Percentiles rank a stretch among this genome's conserved stretches.
These are phyloP conservation scores for Scotopteryx bipunctaria DNA, from an alignment of 2,888 invertebrate genomes.

Conservation along the genomic window DNA sequence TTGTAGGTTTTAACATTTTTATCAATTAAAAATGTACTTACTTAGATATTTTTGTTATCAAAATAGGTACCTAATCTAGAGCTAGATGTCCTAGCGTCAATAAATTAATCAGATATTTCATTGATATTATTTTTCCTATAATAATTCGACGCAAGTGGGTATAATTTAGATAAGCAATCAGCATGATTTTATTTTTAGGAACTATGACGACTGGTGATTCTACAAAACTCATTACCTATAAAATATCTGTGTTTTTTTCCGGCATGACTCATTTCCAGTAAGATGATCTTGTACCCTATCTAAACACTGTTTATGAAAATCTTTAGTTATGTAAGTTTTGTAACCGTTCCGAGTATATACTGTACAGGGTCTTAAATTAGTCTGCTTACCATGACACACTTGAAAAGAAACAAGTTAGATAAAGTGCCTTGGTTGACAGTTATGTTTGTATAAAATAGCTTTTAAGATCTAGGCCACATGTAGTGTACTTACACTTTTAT, in stretches of 20 bases:
- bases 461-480: conserved; percentile 58
- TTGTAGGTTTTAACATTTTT: not conserved
- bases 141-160: no score
- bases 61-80: not conserved
- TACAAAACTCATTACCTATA: not conserved
- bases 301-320: no score
- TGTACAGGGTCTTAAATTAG: conserved; percentile 44
- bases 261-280: not conserved
- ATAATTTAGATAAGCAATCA: not conserved
- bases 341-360: conserved; percentile 5
- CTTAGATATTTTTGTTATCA: not conserved
- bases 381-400: conserved; percentile 73
- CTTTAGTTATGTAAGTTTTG: no score
- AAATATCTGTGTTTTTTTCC: not conserved
- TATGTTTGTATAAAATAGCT: conserved; percentile 42
- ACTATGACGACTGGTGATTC: not conserved
- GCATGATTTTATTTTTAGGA: not conserved
- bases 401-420: conserved; percentile 64
- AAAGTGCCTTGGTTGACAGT: conserved; percentile 44
- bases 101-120: not conserved
- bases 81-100: conserved; percentile 5
- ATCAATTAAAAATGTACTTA: not conserved
- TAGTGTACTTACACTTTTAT: conserved; percentile 37
- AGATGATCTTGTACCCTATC: no score
- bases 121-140: no score